phyloP scores from a whole-genome alignment of 2,797 vertebrate species.

The Hafferia zeledoni region DNA sequence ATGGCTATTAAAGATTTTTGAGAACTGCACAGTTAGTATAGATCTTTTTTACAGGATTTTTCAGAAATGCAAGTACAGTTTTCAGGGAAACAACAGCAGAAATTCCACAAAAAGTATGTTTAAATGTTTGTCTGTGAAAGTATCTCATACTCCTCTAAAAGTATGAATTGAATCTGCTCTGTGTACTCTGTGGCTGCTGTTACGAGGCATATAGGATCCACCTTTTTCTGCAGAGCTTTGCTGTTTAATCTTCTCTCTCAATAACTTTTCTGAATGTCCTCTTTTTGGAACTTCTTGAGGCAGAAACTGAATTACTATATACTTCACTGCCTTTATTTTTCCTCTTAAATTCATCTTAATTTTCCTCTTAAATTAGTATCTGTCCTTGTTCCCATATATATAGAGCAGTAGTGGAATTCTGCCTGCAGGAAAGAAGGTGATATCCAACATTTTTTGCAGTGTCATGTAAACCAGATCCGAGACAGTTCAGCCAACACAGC shows the following conservation, averaged over 20 bases:
- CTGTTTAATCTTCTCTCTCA: neutral
- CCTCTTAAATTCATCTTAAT: neutral
- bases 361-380: neutral
- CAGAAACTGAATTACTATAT: neutral
- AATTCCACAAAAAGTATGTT: neutral
- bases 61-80: neutral
- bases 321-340: neutral
- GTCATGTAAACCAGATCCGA: neutral
- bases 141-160: neutral
- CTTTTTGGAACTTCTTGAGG: neutral
- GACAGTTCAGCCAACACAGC: constrained; percentile 10
- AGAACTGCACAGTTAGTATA: fast-evolving
- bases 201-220: fast-evolving
- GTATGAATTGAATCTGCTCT: neutral
- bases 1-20: neutral
- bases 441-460: neutral
- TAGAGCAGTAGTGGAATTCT: neutral
- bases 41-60: neutral
- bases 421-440: neutral
- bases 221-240: neutral
- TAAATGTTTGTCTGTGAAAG: neutral
- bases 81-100: neutral
- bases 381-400: neutral
- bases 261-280: neutral
- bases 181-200: neutral